A percentile compares a stretch with the other conserved stretches of the same genome.
These are phyloP conservation scores for Triplophysa dalaica DNA, from an alignment of 2,113 vertebrate species.

Conservation along the genomic window DNA sequence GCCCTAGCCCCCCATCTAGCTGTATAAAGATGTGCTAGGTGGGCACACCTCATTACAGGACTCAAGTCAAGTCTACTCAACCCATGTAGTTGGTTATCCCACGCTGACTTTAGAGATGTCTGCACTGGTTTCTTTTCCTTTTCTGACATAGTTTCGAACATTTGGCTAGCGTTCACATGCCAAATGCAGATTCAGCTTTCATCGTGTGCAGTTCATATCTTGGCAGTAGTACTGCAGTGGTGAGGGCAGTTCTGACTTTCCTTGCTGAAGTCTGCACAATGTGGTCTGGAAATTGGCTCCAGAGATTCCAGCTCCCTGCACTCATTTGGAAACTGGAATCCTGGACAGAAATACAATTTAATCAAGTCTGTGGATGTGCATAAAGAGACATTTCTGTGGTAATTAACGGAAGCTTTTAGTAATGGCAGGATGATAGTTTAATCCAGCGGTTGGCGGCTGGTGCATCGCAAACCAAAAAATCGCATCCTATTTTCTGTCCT, in stretches of 20 bases:
- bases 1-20: too few species aligned
- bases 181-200: slow-evolving; percentile 24
- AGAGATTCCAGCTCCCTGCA: slow-evolving; percentile 13
- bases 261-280: slow-evolving; percentile 52
- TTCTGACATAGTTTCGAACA: neutral
- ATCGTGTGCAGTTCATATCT: slow-evolving; percentile 27
- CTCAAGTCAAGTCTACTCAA: neutral
- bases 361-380: slow-evolving; percentile 12
- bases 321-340: slow-evolving; percentile 32
- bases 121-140: neutral
- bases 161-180: slow-evolving; percentile 19
- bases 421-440: slow-evolving; percentile 25
- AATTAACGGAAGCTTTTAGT: slow-evolving; percentile 9
- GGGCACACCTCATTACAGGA: too few species aligned
- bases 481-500: neutral
- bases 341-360: slow-evolving; percentile 43
- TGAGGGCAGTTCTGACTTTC: slow-evolving; percentile 29
- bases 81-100: neutral
- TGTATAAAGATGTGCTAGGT: too few species aligned
- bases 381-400: slow-evolving; percentile 6
- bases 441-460: slow-evolving; percentile 49
- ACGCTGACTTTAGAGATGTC: neutral
- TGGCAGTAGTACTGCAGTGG: neutral
- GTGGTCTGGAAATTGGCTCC: slow-evolving; percentile 44
- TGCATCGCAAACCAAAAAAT: neutral